A percentile compares a stretch with the other conserved stretches of the same genome.
Evolutionary conservation across 2,888 invertebrate genomes (phyloP).

Genomic region (Neria commutata): DNA sequence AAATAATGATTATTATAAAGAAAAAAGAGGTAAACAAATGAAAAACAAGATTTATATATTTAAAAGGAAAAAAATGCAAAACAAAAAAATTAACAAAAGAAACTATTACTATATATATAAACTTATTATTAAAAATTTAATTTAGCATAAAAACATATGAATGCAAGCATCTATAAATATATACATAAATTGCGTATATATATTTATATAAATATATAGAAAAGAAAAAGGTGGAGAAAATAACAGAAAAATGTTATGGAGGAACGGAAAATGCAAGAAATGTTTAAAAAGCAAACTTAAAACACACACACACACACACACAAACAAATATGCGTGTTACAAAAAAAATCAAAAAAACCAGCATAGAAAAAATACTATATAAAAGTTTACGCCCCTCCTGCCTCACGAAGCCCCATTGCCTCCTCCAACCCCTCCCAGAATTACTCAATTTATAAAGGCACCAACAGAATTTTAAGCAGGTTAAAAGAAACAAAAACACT

Average conservation of each 20-base stretch:
- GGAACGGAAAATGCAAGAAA: neutral
- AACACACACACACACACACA: neutral
- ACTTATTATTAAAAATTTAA: slow-evolving; percentile 1
- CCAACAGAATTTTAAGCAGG: too few species aligned
- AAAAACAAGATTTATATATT: slow-evolving; percentile 29
- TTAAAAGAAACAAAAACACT: too few species aligned
- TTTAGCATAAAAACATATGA: neutral
- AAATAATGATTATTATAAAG: slow-evolving; percentile 2
- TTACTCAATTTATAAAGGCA: too few species aligned
- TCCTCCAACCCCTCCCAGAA: too few species aligned
- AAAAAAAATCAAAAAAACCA: neutral
- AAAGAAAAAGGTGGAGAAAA: neutral
- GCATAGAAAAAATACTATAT: neutral
- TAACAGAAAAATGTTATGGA: neutral
- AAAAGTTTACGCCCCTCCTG: too few species aligned
- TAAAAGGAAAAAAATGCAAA: slow-evolving; percentile 3
- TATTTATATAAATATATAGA: neutral
- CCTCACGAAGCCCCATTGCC: too few species aligned
- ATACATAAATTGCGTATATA: neutral
- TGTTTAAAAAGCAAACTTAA: neutral
- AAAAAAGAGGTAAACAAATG: slow-evolving; percentile 7
- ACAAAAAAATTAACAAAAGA: neutral
- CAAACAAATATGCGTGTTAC: neutral
- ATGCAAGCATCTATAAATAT: neutral
- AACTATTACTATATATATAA: neutral